phyloP scores from a whole-genome alignment of 2,888 invertebrate genomes.

The Tachina fera region DNA sequence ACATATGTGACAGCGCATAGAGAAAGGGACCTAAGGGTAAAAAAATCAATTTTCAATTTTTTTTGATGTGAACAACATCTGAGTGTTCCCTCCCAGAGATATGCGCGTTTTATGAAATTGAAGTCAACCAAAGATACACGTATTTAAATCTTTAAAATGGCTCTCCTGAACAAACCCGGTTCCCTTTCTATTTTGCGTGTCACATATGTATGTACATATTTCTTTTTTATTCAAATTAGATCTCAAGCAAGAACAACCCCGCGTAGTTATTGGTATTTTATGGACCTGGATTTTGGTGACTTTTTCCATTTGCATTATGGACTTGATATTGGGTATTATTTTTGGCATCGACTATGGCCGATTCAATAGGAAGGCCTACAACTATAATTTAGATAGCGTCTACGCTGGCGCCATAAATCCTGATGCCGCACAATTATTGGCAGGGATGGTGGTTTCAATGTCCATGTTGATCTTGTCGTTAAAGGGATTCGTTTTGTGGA shows the following conservation, averaged over 20 bases:
- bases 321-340: slow-evolving; percentile 80
- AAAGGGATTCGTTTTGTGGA: slow-evolving; percentile 83
- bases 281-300: slow-evolving; percentile 79
- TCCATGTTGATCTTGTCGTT: slow-evolving; percentile 82
- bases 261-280: slow-evolving; percentile 74
- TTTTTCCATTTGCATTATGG: slow-evolving; percentile 78
- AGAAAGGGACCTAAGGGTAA: too few species aligned
- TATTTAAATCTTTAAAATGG: too few species aligned
- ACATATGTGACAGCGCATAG: too few species aligned
- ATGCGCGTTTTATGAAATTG: too few species aligned
- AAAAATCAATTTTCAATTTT: too few species aligned
- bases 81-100: too few species aligned
- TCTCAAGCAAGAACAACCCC: slow-evolving; percentile 76
- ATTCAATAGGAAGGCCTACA: slow-evolving; percentile 74
- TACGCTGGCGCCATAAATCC: slow-evolving; percentile 73
- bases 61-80: too few species aligned
- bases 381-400: slow-evolving; percentile 72
- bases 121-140: too few species aligned
- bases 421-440: slow-evolving; percentile 76
- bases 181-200: too few species aligned
- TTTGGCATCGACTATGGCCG: slow-evolving; percentile 81
- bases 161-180: too few species aligned
- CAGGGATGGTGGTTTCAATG: slow-evolving; percentile 79
- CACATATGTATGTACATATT: not conserved
- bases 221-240: slow-evolving; percentile 73